A percentile compares a stretch with the other conserved stretches of the same genome.
Conservation (phyloP, 2,888 invertebrate genomes). For the Gerris lacustris region DNA sequence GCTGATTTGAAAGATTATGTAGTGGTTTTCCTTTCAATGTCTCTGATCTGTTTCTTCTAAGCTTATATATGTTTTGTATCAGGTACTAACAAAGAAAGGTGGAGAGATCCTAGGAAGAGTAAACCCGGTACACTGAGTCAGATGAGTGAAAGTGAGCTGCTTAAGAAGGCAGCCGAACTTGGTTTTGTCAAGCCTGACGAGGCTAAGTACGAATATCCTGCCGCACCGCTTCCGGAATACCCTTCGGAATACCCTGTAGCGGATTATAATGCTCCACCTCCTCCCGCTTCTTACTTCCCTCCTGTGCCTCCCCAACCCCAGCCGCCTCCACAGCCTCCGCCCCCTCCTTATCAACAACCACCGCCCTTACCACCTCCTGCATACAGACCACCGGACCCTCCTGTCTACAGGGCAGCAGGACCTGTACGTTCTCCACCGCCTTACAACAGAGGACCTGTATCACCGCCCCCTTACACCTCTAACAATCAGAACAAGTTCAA, state of each 20-base stretch:
- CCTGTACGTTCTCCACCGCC: conserved; percentile 6
- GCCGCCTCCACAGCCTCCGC: conserved; percentile 20
- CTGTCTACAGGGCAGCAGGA: conserved; percentile 7
- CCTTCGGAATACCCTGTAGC: conserved; percentile 5
- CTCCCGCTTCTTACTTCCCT: conserved; percentile 11
- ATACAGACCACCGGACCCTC: conserved; percentile 10
- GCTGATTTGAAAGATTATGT: no score
- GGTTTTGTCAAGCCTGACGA: conserved; percentile 22
- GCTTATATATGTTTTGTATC: no score
- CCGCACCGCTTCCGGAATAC: conserved; percentile 1
- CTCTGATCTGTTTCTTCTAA: no score
- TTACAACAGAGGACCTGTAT: conserved; percentile 11
- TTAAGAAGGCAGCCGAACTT: conserved; percentile 47
- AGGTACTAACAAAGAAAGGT: no score
- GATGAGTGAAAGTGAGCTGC: conserved; percentile 45
- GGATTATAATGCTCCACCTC: neutral
- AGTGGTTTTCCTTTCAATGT: no score
- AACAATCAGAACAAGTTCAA: neutral
- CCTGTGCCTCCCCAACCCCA: conserved; percentile 6
- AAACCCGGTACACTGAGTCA: conserved; percentile 39
- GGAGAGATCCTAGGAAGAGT: conserved; percentile 26
- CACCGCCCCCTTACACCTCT: conserved; percentile 17
- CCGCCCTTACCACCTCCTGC: conserved; percentile 16
- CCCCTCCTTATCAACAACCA: conserved; percentile 14
- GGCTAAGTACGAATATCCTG: conserved; percentile 13